phyloP scores from a whole-genome alignment of 2,888 invertebrate species.

The Macaria notata region DNA sequence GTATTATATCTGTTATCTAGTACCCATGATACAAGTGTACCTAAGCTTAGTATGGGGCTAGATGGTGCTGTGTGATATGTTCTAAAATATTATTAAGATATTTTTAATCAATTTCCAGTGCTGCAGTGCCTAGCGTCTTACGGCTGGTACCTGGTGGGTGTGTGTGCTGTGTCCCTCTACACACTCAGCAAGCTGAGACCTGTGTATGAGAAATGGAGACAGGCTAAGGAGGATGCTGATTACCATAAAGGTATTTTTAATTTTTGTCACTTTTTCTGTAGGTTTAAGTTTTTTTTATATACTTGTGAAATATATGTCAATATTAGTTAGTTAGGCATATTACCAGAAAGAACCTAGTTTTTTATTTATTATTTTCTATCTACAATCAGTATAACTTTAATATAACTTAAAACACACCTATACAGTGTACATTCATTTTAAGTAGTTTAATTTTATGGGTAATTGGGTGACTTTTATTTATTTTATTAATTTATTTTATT shows the following conservation, averaged over 20 bases:
- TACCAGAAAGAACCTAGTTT: no score
- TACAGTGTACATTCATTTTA: background rate
- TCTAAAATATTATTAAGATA: background rate
- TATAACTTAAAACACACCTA: background rate
- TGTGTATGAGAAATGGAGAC: conserved; percentile 43
- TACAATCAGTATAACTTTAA: background rate
- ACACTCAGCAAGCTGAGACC: conserved; percentile 41
- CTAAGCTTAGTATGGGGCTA: no score
- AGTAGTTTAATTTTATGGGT: no score
- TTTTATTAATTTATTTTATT: no score
- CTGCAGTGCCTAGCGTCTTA: conserved; percentile 53
- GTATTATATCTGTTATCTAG: no score
- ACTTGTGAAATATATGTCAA: no score
- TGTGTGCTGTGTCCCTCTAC: conserved; percentile 30
- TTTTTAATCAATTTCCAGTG: conserved; percentile 39
- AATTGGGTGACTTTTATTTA: no score
- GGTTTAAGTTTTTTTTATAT: no score
- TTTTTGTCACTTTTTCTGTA: background rate
- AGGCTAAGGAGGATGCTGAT: conserved; percentile 59
- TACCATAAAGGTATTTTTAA: conserved; percentile 58
- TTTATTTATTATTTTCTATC: no score
- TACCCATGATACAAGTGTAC: no score
- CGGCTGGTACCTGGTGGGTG: conserved; percentile 62
- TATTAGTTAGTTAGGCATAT: no score
- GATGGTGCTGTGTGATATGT: no score